Evolutionary conservation across 2,113 vertebrate genomes (phyloP).

Genomic region (Gnathonemus echidnorhynchus): DNA sequence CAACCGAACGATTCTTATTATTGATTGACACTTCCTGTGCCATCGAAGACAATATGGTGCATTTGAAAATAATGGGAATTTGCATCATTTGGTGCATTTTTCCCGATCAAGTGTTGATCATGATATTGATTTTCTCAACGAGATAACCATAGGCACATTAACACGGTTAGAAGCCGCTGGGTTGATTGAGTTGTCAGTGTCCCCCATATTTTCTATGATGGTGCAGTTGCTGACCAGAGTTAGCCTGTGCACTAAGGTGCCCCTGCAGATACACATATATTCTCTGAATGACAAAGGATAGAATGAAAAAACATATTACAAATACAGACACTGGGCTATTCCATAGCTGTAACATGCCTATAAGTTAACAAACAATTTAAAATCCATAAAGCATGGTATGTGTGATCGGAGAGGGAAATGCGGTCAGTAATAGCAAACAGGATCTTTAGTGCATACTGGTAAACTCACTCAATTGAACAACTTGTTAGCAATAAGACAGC

Average conservation of each 20-base stretch:
- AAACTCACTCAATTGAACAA: background rate
- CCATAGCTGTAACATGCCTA: background rate
- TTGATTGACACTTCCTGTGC: background rate
- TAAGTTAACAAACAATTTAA: background rate
- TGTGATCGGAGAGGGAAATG: background rate
- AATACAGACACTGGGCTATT: background rate
- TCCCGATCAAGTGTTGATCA: background rate
- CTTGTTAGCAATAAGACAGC: background rate
- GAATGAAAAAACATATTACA: background rate
- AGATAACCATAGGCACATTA: background rate
- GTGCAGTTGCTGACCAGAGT: background rate
- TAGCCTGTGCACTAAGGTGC: background rate
- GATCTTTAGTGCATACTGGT: background rate
- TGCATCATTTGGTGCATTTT: background rate
- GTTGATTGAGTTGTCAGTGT: background rate
- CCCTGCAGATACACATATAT: background rate
- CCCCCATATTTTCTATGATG: background rate
- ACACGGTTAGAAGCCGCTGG: background rate
- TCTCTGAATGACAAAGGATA: background rate
- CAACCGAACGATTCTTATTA: too few relatives aligned
- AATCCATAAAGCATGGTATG: background rate
- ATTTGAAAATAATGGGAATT: background rate
- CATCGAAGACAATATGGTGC: background rate
- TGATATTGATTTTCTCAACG: background rate
- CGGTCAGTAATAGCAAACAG: background rate